These are phyloP conservation scores for Elgaria multicarinata DNA, from an alignment of 2,113 vertebrate species.

Conservation along the genomic window DNA sequence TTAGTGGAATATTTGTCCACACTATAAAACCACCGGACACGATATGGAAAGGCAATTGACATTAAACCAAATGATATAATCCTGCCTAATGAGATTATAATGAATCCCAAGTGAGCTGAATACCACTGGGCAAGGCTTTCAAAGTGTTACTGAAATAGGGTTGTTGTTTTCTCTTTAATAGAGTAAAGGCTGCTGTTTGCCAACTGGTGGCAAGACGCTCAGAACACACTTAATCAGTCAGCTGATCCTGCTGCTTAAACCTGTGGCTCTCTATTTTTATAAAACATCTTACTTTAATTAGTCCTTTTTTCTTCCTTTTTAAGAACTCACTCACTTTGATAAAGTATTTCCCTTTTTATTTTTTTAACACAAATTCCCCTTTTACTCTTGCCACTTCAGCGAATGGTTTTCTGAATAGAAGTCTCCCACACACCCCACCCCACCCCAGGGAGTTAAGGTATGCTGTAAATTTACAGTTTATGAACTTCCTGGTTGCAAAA, in stretches of 20 bases:
- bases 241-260: slow-evolving; percentile 68
- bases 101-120: slow-evolving; percentile 81
- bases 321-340: slow-evolving; percentile 47
- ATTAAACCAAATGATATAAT: slow-evolving; percentile 84
- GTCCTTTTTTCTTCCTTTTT: slow-evolving; percentile 61
- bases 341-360: slow-evolving; percentile 28
- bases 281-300: slow-evolving; percentile 75
- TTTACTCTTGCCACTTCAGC: slow-evolving; percentile 49
- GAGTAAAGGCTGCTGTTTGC: slow-evolving; percentile 73
- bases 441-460: slow-evolving; percentile 64
- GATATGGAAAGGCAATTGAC: slow-evolving; percentile 81
- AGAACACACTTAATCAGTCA: slow-evolving; percentile 66
- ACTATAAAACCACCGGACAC: slow-evolving; percentile 82
- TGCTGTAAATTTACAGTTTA: slow-evolving; percentile 77
- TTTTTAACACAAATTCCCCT: slow-evolving; percentile 61
- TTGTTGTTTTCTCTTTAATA: no score
- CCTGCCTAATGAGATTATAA: slow-evolving; percentile 81
- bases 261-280: slow-evolving; percentile 66
- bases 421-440: slow-evolving; percentile 28
- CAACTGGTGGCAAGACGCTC: slow-evolving; percentile 72
- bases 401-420: slow-evolving; percentile 72
- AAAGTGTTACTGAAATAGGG: slow-evolving; percentile 79
- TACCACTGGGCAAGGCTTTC: slow-evolving; percentile 80
- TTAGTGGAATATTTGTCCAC: slow-evolving; percentile 82
- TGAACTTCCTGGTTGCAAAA: slow-evolving; percentile 73